Conservation (phyloP, 2,888 invertebrate genomes). For the Megaustenia siamemsis region DNA sequence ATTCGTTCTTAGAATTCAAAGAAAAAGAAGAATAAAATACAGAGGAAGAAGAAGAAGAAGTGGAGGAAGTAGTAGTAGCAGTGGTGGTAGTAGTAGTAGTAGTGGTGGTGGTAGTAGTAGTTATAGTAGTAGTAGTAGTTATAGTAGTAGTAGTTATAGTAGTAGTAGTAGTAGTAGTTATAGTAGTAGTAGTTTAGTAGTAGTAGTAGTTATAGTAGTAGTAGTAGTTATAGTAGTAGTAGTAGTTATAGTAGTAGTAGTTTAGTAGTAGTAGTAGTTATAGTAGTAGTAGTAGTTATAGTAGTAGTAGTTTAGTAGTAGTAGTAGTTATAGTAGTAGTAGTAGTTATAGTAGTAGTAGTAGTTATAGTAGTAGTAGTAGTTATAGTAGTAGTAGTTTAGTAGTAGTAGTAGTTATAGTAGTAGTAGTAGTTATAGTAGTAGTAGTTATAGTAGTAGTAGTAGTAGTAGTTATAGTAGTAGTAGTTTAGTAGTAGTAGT, state of each 20-base stretch:
- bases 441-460: too few species aligned
- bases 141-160: background rate
- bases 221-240: background rate
- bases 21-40: background rate
- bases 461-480: too few species aligned
- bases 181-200: background rate
- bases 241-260: background rate
- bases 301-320: background rate
- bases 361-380: background rate
- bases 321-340: background rate
- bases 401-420: too few species aligned
- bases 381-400: background rate
- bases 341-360: background rate
- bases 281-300: background rate
- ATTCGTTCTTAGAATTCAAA: too few species aligned
- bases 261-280: background rate
- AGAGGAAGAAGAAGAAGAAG: background rate
- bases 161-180: background rate
- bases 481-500: too few species aligned
- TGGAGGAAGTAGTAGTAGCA: background rate
- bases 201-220: background rate
- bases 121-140: background rate
- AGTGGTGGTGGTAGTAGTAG: background rate
- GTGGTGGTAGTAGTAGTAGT: background rate
- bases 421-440: too few species aligned